A percentile compares a stretch with the other conserved stretches of the same genome.
phyloP scores from a whole-genome alignment of 2,113 vertebrate genomes.

The Myanophis thanlyinensis region DNA sequence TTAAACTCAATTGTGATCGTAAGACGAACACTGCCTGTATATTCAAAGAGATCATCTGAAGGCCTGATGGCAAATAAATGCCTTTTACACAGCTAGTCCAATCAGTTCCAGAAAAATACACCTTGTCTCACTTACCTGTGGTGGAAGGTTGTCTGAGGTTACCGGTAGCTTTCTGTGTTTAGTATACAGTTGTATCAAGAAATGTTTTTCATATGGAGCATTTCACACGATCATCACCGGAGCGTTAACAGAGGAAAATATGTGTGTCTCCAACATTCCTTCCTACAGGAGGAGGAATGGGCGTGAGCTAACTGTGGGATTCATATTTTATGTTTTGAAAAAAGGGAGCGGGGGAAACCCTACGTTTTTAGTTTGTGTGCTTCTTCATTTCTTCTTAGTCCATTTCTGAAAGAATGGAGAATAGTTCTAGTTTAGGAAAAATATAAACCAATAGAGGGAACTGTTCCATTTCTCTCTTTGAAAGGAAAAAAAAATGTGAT shows the following conservation, averaged over 20 bases:
- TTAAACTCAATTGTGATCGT: no score
- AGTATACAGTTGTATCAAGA: conserved; percentile 41
- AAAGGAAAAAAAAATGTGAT: background rate
- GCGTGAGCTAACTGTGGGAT: conserved; percentile 51
- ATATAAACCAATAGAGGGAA: conserved; percentile 26
- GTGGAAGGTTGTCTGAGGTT: conserved; percentile 23
- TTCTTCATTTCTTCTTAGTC: conserved; percentile 36
- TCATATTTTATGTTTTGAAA: conserved; percentile 19
- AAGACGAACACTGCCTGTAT: no score
- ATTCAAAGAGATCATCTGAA: background rate
- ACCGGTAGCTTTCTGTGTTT: conserved; percentile 56
- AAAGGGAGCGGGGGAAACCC: background rate
- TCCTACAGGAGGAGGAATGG: conserved; percentile 55
- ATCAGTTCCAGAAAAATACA: conserved; percentile 30
- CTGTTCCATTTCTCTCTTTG: conserved; percentile 46
- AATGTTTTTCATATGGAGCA: conserved; percentile 52
- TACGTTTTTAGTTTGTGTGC: conserved; percentile 29
- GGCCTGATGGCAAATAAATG: background rate
- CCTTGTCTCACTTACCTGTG: conserved; percentile 29
- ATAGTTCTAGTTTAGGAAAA: conserved; percentile 17
- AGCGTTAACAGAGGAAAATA: conserved; percentile 61
- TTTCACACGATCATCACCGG: conserved; percentile 50
- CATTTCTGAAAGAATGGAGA: conserved; percentile 15
- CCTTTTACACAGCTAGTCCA: conserved; percentile 29
- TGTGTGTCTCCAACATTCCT: conserved; percentile 50